Evolutionary conservation across 2,797 vertebrate genomes (phyloP).

Genomic region (Enoplosus armatus): DNA sequence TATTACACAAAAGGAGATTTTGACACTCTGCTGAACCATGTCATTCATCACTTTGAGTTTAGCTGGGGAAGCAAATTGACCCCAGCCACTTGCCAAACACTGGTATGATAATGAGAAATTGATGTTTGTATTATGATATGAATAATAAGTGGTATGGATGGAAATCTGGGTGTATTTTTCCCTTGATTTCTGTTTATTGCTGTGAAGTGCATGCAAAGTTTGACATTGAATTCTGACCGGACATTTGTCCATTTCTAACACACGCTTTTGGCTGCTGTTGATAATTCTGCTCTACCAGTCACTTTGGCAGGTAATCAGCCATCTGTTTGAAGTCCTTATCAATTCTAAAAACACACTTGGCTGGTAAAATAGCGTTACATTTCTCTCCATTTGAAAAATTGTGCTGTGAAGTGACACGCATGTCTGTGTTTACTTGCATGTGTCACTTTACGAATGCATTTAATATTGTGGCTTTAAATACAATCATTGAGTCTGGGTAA

Average conservation of each 20-base stretch:
- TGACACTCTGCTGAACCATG: not conserved
- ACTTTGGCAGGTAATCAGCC: not conserved
- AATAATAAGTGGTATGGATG: not conserved
- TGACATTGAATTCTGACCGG: not conserved
- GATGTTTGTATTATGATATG: not conserved
- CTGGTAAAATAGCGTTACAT: not conserved
- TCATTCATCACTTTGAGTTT: constrained; percentile 16
- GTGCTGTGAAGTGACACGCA: not conserved
- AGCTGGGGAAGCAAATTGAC: constrained; percentile 5
- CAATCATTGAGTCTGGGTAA: not conserved
- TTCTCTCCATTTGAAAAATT: not conserved
- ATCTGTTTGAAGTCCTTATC: not conserved
- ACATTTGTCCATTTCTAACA: not conserved
- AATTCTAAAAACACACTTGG: not conserved
- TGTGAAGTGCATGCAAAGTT: not conserved
- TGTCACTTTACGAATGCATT: not conserved
- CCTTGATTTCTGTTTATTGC: not conserved
- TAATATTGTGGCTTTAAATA: not conserved
- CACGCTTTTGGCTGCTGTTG: not conserved
- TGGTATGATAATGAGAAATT: not conserved
- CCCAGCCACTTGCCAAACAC: constrained; percentile 9
- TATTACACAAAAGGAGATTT: constrained; percentile 15
- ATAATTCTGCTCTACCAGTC: not conserved
- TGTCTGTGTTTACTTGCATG: not conserved
- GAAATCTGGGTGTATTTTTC: not conserved